Percentiles rank a stretch among this genome's conserved stretches.
Conservation (phyloP, 2,113 vertebrate genomes). For the Egretta garzetta region DNA sequence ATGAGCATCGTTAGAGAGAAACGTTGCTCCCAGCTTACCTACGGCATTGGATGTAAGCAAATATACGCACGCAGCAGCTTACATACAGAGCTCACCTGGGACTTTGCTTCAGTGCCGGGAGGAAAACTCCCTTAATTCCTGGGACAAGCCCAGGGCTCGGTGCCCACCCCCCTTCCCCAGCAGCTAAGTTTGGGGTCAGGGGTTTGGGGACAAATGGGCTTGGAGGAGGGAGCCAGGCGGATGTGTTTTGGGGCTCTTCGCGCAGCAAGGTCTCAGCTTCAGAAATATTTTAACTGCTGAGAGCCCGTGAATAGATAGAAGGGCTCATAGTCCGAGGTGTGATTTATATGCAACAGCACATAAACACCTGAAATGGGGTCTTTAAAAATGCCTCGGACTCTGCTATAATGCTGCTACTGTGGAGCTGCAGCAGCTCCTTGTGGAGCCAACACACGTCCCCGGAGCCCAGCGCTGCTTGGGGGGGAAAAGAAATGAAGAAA, state of each 20-base stretch:
- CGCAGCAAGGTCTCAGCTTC: background rate
- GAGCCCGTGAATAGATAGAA: background rate
- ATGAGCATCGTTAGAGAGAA: background rate
- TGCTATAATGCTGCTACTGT: background rate
- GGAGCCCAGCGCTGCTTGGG: rapidly evolving
- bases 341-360: background rate
- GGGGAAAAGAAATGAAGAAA: background rate
- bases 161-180: background rate
- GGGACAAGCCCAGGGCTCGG: background rate
- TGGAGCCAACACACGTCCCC: rapidly evolving
- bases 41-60: background rate
- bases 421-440: background rate
- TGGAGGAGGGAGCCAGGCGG: background rate
- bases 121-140: background rate
- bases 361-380: background rate
- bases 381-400: background rate
- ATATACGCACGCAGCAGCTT: background rate
- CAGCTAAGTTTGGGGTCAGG: background rate
- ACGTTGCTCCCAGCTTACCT: background rate
- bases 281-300: background rate
- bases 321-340: background rate
- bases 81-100: background rate
- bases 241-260: background rate
- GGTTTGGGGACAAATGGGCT: background rate
- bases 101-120: rapidly evolving